Evolutionary conservation across 2,888 invertebrate genomes (phyloP), one percentile per base, ranked within the genome.

Genomic region (Biston stratarius): DNA sequence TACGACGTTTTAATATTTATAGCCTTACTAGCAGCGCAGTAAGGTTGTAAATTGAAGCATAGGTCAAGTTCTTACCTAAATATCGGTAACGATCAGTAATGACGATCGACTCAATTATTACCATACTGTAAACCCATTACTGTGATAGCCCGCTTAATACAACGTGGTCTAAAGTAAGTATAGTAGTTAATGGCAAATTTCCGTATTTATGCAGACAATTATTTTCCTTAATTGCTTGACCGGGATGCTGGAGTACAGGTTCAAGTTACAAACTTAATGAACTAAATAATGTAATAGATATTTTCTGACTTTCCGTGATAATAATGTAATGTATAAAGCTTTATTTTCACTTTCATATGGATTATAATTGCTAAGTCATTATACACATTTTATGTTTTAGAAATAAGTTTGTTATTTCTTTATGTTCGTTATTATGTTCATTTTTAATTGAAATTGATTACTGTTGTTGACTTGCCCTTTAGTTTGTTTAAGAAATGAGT

Each of bases 271-370:
- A 70, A 82, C 85, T 85, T 93, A 94, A 93, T 92, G 93, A 94
- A 90, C 88, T 85, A 83, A 90, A 83, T 82, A 84, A 90, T 83
- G 93, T 88, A 92, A 94, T 83, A 85, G 92, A 94, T 92, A 93
- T 90, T 92, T 91, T 90, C 89, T 87, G 87, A 91, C 86, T 86
- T 87, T 78, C 78, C 77, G 44, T 38, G 33, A 77, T 84, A 83
- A 86, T 84, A 83, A 81, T 76, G 78, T 83, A 83, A 81, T 76
- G 78, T 77, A 79, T 77, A 85, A 87, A 9, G 81, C 81, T 78
- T 83, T 78, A 80, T 84, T 82, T 76, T 72, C 72, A 79, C 77
- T 75, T 77, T 80, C 81, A 78, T 67, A 66, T 76, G 59, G 42
- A 64, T 67, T 62, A 44, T 51, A 56, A 53, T 49, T 38, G 61